Conservation (phyloP, 2,113 vertebrate species). For the Scalopus aquaticus region DNA sequence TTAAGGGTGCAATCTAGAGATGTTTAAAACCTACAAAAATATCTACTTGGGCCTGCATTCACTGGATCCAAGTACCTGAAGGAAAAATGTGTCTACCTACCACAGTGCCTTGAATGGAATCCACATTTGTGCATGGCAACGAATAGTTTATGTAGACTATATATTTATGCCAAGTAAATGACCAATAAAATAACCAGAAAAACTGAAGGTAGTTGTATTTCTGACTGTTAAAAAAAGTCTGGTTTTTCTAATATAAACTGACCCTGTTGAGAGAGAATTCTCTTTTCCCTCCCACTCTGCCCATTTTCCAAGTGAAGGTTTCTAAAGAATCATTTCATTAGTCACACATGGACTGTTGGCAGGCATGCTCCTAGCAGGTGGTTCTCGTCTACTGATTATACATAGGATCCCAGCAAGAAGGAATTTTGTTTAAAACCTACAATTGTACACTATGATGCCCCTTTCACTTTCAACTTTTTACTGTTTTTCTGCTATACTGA, state of each 20-base stretch:
- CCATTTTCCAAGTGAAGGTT: not conserved
- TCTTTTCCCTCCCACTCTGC: not conserved
- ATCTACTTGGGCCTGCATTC: not conserved
- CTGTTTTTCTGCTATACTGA: not conserved
- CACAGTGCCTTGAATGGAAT: not conserved
- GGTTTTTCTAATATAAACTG: not conserved
- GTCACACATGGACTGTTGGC: not conserved
- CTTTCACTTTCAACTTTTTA: slow-evolving; percentile 8
- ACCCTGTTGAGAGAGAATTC: not conserved
- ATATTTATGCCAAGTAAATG: slow-evolving; percentile 5
- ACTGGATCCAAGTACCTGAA: not conserved
- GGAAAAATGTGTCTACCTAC: not conserved
- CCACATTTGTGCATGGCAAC: not conserved
- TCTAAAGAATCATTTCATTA: slow-evolving; percentile 47
- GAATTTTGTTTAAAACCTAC: not conserved
- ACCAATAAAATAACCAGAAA: slow-evolving; percentile 42
- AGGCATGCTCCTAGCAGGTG: not conserved
- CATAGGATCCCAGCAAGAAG: not conserved
- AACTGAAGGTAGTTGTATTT: slow-evolving; percentile 25
- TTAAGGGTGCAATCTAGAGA: not conserved
- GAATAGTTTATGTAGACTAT: not conserved
- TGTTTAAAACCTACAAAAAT: slow-evolving; percentile 41
- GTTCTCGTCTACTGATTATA: slow-evolving; percentile 3
- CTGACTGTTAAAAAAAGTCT: not conserved
- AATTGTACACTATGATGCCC: not conserved